Evolutionary conservation across 2,113 vertebrate genomes (phyloP).

Genomic region (Scortum barcoo): DNA sequence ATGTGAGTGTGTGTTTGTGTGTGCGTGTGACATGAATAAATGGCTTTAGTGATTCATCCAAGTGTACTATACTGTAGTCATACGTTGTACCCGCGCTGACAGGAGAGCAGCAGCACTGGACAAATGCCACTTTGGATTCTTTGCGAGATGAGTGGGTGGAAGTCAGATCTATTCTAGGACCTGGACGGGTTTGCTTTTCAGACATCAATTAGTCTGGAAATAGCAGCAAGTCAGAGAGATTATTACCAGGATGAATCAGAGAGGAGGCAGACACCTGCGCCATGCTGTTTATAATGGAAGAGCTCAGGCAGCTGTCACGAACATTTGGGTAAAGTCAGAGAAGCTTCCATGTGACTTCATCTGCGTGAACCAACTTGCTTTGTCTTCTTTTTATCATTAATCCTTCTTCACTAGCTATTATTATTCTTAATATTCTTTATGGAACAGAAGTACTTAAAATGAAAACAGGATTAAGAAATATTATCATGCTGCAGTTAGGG

Average conservation of each 20-base stretch:
- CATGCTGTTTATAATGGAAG: conserved; percentile 50
- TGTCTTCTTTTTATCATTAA: neutral
- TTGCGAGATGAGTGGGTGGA: conserved; percentile 62
- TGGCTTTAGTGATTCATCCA: conserved; percentile 34
- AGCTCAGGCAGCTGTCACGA: conserved; percentile 62
- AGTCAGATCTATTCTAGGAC: conserved; percentile 74
- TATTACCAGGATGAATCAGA: conserved; percentile 73
- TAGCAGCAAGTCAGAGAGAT: conserved; percentile 73
- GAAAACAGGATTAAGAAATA: neutral
- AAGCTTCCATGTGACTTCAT: conserved; percentile 19
- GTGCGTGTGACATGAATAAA: conserved; percentile 41
- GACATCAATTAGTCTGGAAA: conserved; percentile 83
- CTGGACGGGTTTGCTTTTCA: conserved; percentile 67
- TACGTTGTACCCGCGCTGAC: conserved; percentile 30
- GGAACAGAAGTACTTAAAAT: neutral
- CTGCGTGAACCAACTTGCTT: conserved; percentile 2
- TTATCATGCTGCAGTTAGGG: neutral
- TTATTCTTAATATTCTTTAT: neutral
- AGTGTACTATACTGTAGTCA: conserved; percentile 18
- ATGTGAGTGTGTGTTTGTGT: neutral
- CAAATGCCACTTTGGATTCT: conserved; percentile 70
- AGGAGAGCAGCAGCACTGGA: conserved; percentile 46
- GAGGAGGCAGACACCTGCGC: conserved; percentile 76
- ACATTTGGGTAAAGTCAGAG: conserved; percentile 50
- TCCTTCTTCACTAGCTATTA: neutral